These are phyloP conservation scores for Chymomyza caudatula DNA, from an alignment of 2,888 invertebrate species.

Conservation along the genomic window DNA sequence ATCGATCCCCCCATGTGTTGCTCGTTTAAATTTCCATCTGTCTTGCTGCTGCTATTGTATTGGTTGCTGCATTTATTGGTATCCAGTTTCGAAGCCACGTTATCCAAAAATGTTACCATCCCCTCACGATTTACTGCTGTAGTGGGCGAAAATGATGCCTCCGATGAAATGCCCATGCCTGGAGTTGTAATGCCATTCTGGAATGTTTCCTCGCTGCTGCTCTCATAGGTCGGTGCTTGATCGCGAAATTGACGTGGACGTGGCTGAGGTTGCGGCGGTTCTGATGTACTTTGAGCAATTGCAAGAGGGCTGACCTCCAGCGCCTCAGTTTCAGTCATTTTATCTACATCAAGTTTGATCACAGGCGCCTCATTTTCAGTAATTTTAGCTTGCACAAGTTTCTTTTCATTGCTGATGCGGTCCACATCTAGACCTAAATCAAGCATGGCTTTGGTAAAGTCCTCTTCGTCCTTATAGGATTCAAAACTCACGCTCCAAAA, in stretches of 20 bases:
- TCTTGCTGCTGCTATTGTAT: not conserved
- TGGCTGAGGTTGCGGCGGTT: not conserved
- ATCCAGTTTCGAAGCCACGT: not conserved
- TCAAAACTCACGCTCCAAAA: conserved; percentile 81
- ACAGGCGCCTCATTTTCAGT: not conserved
- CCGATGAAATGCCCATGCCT: not conserved
- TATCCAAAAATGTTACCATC: not conserved
- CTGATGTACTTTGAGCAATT: not conserved
- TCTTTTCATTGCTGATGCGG: not conserved
- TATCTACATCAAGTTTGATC: not conserved
- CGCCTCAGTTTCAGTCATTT: not conserved
- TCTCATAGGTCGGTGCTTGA: not conserved
- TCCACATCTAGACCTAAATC: conserved; percentile 25
- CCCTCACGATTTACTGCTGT: not conserved
- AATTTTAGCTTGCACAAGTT: not conserved
- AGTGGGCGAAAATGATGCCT: not conserved
- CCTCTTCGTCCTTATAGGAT: conserved; percentile 32
- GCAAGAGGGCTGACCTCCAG: not conserved
- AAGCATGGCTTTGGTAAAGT: conserved; percentile 18
- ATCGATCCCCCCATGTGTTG: conserved; percentile 30
- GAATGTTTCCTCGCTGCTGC: not conserved
- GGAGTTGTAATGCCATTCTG: not conserved
- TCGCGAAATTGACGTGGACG: not conserved
- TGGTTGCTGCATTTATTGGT: not conserved
- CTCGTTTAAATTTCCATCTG: conserved; percentile 2